Conservation (phyloP, 1,140 invertebrate genomes). For the Drosophila azteca region DNA sequence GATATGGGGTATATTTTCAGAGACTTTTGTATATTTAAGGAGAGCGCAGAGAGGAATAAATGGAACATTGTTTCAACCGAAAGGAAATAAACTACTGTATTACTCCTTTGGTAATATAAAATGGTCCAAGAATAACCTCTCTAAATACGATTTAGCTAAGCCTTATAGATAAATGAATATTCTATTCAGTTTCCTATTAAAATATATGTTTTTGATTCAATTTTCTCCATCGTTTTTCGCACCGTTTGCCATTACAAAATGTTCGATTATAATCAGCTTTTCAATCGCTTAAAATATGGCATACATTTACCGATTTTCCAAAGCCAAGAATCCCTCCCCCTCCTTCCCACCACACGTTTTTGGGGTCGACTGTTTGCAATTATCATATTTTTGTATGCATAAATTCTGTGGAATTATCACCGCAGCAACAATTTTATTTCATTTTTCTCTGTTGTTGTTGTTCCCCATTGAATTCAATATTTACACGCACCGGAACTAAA, state of each 20-base stretch:
- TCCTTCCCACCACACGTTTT: background rate
- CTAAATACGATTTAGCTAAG: no score
- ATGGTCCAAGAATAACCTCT: no score
- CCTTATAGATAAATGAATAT: no score
- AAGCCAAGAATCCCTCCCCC: background rate
- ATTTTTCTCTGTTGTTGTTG: constrained; percentile 25
- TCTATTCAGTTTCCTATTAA: background rate
- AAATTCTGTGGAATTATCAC: constrained; percentile 39
- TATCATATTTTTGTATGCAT: constrained; percentile 51
- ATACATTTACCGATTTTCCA: constrained; percentile 39
- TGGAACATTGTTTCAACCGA: no score
- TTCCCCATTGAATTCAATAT: constrained; percentile 12
- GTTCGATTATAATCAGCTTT: constrained; percentile 49
- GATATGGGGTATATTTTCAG: no score
- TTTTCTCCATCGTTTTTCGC: constrained; percentile 29
- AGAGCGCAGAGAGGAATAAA: no score
- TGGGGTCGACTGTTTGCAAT: constrained; percentile 17
- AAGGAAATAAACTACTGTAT: no score
- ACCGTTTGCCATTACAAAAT: constrained; percentile 37
- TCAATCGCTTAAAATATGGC: constrained; percentile 28
- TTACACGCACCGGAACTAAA: constrained; percentile 23
- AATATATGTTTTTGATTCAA: constrained; percentile 22
- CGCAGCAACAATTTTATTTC: constrained; percentile 41
- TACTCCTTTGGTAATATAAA: no score
- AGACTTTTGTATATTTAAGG: no score